These are phyloP conservation scores for Drosophila pseudoobscura DNA, from an alignment of 1,140 invertebrate genomes.

Conservation along the genomic window DNA sequence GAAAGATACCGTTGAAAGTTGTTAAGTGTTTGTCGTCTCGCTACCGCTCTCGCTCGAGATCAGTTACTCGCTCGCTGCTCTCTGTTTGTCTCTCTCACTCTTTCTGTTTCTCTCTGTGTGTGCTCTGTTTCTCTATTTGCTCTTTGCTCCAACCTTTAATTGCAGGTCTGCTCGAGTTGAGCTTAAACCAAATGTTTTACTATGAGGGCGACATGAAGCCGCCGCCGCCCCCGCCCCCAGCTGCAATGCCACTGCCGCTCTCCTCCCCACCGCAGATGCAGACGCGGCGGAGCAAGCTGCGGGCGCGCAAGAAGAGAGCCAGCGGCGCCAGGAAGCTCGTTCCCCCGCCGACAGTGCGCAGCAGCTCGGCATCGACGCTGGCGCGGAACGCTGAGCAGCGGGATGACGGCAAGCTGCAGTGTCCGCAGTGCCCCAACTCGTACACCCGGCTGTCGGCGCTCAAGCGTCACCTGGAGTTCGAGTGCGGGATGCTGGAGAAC, in stretches of 20 bases:
- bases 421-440: slow-evolving; percentile 69
- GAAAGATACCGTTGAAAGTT: too few relatives aligned
- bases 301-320: slow-evolving; percentile 52
- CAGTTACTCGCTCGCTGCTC: slow-evolving; percentile 25
- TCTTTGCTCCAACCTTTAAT: slow-evolving; percentile 61
- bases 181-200: slow-evolving; percentile 69
- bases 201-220: slow-evolving; percentile 50
- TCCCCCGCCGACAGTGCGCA: slow-evolving; percentile 38
- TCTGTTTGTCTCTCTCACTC: slow-evolving; percentile 23
- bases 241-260: too few relatives aligned
- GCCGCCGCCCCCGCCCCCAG: slow-evolving; percentile 13
- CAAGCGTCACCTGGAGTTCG: slow-evolving; percentile 72
- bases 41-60: slow-evolving; percentile 31
- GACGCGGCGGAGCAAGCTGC: slow-evolving; percentile 56
- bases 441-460: slow-evolving; percentile 67
- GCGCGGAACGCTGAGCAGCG: slow-evolving; percentile 57
- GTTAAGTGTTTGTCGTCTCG: slow-evolving; percentile 16
- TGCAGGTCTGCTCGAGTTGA: slow-evolving; percentile 76
- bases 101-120: slow-evolving; percentile 21
- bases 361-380: slow-evolving; percentile 55
- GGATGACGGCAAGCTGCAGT: slow-evolving; percentile 68
- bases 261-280: slow-evolving; percentile 9
- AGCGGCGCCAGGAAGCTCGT: slow-evolving; percentile 25
- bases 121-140: slow-evolving; percentile 45
- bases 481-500: slow-evolving; percentile 62